Conservation (phyloP, 2,888 invertebrate species). For the Spatulosminthurus flaviceps region DNA sequence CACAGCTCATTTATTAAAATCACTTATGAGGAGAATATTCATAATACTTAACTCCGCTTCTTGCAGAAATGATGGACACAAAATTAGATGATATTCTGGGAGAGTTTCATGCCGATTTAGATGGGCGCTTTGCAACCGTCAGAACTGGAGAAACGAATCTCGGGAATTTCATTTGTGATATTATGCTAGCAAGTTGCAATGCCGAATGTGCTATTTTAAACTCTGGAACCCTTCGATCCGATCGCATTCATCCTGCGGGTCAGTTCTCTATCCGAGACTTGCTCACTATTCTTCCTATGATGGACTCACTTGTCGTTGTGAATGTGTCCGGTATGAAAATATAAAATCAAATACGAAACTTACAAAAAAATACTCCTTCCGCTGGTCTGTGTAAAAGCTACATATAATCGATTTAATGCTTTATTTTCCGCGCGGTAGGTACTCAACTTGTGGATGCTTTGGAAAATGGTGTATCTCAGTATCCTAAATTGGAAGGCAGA, state of each 20-base stretch:
- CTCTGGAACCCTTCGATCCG: slow-evolving; percentile 85
- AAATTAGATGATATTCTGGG: slow-evolving; percentile 87
- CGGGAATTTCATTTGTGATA: slow-evolving; percentile 84
- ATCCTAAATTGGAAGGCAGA: slow-evolving; percentile 86
- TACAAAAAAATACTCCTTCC: too few species aligned
- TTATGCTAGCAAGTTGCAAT: slow-evolving; percentile 77
- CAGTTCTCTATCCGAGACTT: slow-evolving; percentile 86
- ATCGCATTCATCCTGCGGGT: slow-evolving; percentile 80
- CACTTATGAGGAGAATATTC: background rate
- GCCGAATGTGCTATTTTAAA: slow-evolving; percentile 87
- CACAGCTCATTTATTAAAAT: background rate
- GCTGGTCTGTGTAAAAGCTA: too few species aligned
- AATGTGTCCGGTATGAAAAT: slow-evolving; percentile 77
- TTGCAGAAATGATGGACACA: slow-evolving; percentile 78
- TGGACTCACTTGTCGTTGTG: slow-evolving; percentile 82
- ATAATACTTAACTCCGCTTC: slow-evolving; percentile 5
- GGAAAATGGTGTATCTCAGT: slow-evolving; percentile 86
- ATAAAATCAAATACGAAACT: too few species aligned
- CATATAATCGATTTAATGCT: background rate
- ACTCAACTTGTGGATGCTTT: slow-evolving; percentile 75
- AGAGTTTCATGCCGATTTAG: slow-evolving; percentile 84
- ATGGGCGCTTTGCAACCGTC: slow-evolving; percentile 83
- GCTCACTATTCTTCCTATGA: slow-evolving; percentile 83
- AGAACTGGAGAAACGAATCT: slow-evolving; percentile 87
- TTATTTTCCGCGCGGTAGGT: too few species aligned